These are phyloP conservation scores for Emmelina monodactyla DNA, from an alignment of 2,888 invertebrate genomes.

Conservation along the genomic window DNA sequence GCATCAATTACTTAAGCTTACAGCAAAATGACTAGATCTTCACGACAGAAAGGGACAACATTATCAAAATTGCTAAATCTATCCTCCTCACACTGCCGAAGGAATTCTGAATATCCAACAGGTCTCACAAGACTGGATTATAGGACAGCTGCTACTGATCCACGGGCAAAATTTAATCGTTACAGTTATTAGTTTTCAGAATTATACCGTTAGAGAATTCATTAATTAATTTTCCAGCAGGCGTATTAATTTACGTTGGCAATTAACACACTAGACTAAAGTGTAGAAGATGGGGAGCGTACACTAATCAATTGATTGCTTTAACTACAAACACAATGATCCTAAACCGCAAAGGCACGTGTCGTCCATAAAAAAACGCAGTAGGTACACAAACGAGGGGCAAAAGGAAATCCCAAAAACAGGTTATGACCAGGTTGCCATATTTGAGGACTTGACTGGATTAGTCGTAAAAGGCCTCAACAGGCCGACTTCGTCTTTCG, in stretches of 20 bases:
- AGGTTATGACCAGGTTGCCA: conserved; percentile 62
- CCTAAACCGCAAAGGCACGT: conserved; percentile 8
- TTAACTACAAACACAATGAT: background rate
- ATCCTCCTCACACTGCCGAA: background rate
- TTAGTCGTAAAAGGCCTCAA: conserved; percentile 64
- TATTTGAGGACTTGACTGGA: conserved; percentile 58
- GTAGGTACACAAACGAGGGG: conserved; percentile 36
- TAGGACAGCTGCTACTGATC: conserved; percentile 17
- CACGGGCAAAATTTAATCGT: background rate
- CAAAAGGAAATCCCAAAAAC: conserved; percentile 62
- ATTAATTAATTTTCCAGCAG: too few species aligned
- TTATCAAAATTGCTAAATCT: background rate
- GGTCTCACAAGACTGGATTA: conserved; percentile 18
- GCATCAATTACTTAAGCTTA: background rate
- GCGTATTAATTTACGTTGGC: too few species aligned
- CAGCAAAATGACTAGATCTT: background rate
- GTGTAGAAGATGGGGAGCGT: too few species aligned
- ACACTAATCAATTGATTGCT: background rate
- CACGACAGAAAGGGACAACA: background rate
- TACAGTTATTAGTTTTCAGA: conserved; percentile 1
- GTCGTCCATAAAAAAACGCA: conserved; percentile 26
- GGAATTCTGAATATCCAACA: background rate
- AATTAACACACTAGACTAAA: too few species aligned
- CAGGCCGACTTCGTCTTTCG: conserved; percentile 49
- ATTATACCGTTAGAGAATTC: background rate